A percentile compares a stretch with the other conserved stretches of the same genome.
Conservation (phyloP, 2,113 vertebrate genomes). For the Urocolius indicus region DNA sequence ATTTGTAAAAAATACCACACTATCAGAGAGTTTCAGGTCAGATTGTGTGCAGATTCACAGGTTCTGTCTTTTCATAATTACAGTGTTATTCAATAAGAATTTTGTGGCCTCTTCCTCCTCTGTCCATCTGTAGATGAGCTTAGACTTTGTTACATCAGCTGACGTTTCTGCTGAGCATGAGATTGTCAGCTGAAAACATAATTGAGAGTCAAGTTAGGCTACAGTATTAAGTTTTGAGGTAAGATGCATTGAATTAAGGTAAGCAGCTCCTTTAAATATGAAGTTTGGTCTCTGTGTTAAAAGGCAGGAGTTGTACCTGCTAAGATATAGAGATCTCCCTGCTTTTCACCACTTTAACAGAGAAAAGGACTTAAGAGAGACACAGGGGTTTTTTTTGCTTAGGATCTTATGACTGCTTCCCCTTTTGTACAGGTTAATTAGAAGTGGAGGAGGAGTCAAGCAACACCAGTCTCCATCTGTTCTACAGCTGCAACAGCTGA, state of each 20-base stretch:
- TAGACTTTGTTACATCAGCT: not conserved
- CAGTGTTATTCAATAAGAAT: not conserved
- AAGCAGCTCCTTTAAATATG: not conserved
- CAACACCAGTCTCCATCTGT: not conserved
- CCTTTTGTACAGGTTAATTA: conserved; percentile 31
- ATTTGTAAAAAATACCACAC: not conserved
- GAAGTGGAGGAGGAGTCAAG: not conserved
- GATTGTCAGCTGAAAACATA: not conserved
- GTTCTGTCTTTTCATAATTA: not conserved
- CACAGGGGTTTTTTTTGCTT: conserved; percentile 17
- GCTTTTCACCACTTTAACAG: not conserved
- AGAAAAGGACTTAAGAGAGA: not conserved
- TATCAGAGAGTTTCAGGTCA: not conserved
- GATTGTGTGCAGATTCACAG: not conserved
- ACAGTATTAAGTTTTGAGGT: not conserved
- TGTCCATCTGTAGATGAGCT: not conserved
- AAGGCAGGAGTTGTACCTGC: conserved; percentile 15
- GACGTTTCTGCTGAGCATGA: not conserved
- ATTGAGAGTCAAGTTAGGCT: not conserved
- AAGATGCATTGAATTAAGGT: conserved; percentile 13
- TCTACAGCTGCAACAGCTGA: conserved; percentile 26
- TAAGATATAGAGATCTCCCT: not conserved
- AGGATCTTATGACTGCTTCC: not conserved
- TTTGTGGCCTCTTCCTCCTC: not conserved
- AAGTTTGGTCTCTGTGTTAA: conserved; percentile 48